Conservation (phyloP, 2,113 vertebrate genomes). For the Petrocephalus zakoni region DNA sequence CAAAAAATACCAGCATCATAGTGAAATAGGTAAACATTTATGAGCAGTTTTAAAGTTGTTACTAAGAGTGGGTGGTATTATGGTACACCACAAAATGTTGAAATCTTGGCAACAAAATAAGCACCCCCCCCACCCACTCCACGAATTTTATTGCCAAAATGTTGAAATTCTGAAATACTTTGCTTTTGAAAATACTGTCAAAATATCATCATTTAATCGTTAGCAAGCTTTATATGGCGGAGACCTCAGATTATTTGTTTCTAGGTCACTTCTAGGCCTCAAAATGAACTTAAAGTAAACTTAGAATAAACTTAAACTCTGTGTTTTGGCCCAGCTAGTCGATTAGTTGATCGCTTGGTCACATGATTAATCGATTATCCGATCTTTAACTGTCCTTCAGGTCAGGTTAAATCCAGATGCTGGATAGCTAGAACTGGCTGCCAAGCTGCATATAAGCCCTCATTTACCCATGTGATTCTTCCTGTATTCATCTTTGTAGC, state of each 20-base stretch:
- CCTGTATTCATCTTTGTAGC: conserved; percentile 20
- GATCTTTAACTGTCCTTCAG: neutral
- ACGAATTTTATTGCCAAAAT: neutral
- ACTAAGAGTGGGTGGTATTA: too few species aligned
- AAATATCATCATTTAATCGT: neutral
- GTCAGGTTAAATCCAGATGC: neutral
- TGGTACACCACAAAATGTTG: too few species aligned
- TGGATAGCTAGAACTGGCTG: neutral
- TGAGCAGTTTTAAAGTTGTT: too few species aligned
- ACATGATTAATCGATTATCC: neutral
- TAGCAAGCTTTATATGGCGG: neutral
- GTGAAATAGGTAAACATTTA: too few species aligned
- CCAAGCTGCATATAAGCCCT: neutral
- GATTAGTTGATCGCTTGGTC: neutral
- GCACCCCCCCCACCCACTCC: too few species aligned
- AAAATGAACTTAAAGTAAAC: neutral
- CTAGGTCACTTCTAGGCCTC: neutral
- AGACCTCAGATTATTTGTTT: neutral
- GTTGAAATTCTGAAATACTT: neutral
- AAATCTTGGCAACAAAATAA: too few species aligned
- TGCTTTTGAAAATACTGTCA: neutral
- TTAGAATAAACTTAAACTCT: neutral
- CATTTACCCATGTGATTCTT: conserved; percentile 19
- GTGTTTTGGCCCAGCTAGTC: neutral
- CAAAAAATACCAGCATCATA: too few species aligned